A percentile compares a stretch with the other conserved stretches of the same genome.
Evolutionary conservation across 2,797 vertebrate species (phyloP).

Genomic region (Megalops cyprinoides): DNA sequence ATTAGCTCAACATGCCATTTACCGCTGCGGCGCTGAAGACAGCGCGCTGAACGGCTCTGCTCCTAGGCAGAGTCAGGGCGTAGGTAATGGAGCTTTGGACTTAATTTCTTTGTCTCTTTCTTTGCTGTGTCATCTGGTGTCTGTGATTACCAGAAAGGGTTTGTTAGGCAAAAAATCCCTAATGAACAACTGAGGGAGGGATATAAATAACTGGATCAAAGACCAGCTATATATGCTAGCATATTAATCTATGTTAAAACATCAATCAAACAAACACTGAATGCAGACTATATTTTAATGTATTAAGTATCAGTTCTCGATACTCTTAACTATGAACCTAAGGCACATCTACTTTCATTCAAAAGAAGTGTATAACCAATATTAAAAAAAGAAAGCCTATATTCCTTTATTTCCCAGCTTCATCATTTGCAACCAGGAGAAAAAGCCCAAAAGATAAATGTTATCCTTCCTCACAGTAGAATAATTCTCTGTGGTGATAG

Average conservation of each 20-base stretch:
- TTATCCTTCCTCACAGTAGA: no score
- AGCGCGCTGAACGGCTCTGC: not conserved
- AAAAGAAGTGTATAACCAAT: no score
- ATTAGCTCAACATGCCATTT: slow-evolving; percentile 7
- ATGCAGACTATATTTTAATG: not conserved
- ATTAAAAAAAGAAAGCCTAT: no score
- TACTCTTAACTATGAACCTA: not conserved
- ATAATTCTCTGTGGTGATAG: not conserved
- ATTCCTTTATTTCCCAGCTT: no score
- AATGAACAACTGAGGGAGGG: no score
- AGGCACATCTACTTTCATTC: not conserved
- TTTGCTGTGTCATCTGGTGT: not conserved
- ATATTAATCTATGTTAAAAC: not conserved
- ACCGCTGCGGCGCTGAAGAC: not conserved
- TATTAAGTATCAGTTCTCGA: not conserved
- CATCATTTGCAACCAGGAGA: no score
- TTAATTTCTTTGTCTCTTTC: not conserved
- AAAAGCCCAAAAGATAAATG: no score
- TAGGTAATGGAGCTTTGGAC: not conserved
- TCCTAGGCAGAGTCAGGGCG: not conserved
- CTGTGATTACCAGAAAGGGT: not conserved
- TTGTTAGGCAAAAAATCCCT: no score
- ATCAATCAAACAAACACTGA: not conserved
- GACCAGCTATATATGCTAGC: no score
- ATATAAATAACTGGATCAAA: no score